Evolutionary conservation across 2,113 vertebrate genomes (phyloP), one percentile per base, ranked within the genome.

Genomic region (Strigops habroptila): DNA sequence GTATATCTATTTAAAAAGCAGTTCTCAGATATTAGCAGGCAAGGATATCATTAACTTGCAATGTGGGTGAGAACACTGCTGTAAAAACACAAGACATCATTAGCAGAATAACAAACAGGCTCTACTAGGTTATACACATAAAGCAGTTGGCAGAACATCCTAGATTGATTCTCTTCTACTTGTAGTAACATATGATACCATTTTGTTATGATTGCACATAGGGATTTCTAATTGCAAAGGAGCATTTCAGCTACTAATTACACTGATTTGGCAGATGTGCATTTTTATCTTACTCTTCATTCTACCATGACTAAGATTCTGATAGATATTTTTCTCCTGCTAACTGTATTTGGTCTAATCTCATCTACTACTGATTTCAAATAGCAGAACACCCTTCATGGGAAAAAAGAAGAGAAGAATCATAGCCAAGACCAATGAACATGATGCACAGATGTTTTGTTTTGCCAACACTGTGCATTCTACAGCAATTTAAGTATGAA

Each of bases 1-100:
- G 25, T 10, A 7, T 80, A 96, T 90, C 91, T 94, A 41, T 79
- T 87, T 85, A 77, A 90, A 94, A 90, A 83, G 35, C 27, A 77
- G 82, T 71, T 94, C 82, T 86, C 82, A 77, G 64, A 81, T 81
- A 83, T 48, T 80, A 13, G 7, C 39, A 81, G 39, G 39, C 59
- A 86, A 94, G 39, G 64, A 64, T 78, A 91, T 82, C 14, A 74
- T 90, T 73, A 94, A 22, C 48, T 74, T 82, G 63, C 43, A 52
- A 57, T 25, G 53, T 59, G 43, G 63, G 75, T 93, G 63, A 91
- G 79, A 88, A 93, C 35, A 78, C 63, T 90, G 90, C 68, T 88
- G 39, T 74, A 43, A 83, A 87, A 91, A 74, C 43, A 37, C 13
- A 64, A 43, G 39, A 68, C 33, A 64, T 67, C 35, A 57, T 89